These are phyloP conservation scores for Thereva nobilitata DNA, from an alignment of 2,888 invertebrate species.

Conservation along the genomic window DNA sequence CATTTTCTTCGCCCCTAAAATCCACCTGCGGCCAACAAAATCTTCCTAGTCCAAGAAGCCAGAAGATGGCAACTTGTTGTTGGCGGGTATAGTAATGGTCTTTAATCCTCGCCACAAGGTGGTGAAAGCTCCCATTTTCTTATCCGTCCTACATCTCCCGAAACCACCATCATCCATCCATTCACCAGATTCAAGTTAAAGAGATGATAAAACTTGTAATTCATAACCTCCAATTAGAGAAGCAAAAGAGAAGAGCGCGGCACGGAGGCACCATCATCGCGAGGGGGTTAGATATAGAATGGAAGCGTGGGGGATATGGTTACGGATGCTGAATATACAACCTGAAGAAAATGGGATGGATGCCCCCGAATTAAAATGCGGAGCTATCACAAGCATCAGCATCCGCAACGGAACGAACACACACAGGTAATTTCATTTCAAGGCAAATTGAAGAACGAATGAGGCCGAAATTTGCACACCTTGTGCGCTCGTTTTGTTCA, in stretches of 20 bases:
- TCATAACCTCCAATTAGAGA: slow-evolving; percentile 34
- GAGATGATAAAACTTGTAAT: slow-evolving; percentile 34
- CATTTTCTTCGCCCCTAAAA: slow-evolving; percentile 19
- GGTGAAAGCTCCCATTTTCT: background rate
- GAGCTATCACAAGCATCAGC: slow-evolving; percentile 4
- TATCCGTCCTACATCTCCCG: background rate
- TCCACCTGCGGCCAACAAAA: slow-evolving; percentile 23
- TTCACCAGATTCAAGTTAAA: slow-evolving; percentile 27
- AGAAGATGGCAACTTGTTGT: slow-evolving; percentile 11
- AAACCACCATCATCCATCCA: background rate
- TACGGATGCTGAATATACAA: background rate
- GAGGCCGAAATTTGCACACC: slow-evolving; percentile 34
- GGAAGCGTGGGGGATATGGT: background rate
- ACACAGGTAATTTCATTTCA: slow-evolving; percentile 32
- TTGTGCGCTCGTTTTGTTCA: slow-evolving; percentile 5
- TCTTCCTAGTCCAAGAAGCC: background rate
- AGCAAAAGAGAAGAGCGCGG: slow-evolving; percentile 1
- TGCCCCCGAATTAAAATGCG: slow-evolving; percentile 17
- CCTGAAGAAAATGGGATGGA: background rate
- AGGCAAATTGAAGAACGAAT: slow-evolving; percentile 34
- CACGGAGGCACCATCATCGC: background rate
- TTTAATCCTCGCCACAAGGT: slow-evolving; percentile 17
- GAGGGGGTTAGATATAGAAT: background rate
- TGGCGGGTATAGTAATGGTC: slow-evolving; percentile 13
- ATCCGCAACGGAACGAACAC: slow-evolving; percentile 21